phyloP scores from a whole-genome alignment of 2,797 vertebrate genomes.

The Dipus sagitta region DNA sequence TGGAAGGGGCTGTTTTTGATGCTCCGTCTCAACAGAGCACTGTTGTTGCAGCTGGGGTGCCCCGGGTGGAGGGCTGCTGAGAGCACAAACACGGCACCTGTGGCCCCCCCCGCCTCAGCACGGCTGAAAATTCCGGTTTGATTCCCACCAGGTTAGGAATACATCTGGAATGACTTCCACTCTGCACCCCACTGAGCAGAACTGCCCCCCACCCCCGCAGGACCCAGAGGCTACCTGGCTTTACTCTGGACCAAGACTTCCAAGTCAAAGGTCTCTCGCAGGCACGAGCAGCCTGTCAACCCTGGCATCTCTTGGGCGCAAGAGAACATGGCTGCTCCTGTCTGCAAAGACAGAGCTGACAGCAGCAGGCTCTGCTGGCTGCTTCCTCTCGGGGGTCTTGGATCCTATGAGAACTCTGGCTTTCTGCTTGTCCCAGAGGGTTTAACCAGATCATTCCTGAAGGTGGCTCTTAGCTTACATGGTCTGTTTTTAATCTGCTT shows the following conservation, averaged over 20 bases:
- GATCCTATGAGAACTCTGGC: neutral
- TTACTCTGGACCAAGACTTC: accelerated
- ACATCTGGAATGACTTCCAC: neutral
- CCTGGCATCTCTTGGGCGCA: accelerated
- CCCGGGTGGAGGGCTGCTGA: neutral
- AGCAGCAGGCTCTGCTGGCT: neutral
- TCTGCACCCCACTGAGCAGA: neutral
- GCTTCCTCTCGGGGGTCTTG: neutral
- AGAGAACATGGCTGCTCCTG: neutral
- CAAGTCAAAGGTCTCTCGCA: neutral
- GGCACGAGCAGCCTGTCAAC: accelerated
- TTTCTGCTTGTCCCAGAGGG: slow-evolving; percentile 23
- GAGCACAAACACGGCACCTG: slow-evolving; percentile 7
- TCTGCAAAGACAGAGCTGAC: no score
- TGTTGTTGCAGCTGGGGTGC: slow-evolving; percentile 79
- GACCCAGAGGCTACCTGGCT: neutral
- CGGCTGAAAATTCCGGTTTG: neutral
- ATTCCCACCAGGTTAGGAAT: neutral
- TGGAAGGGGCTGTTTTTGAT: accelerated
- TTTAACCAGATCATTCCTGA: neutral
- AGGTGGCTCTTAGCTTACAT: neutral
- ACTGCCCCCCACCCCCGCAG: neutral
- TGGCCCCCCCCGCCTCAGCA: neutral
- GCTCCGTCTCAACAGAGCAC: neutral
- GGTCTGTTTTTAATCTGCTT: neutral